A percentile compares a stretch with the other conserved stretches of the same genome.
phyloP scores from a whole-genome alignment of 1,140 invertebrate genomes.

The Drosophila chauvacae region DNA sequence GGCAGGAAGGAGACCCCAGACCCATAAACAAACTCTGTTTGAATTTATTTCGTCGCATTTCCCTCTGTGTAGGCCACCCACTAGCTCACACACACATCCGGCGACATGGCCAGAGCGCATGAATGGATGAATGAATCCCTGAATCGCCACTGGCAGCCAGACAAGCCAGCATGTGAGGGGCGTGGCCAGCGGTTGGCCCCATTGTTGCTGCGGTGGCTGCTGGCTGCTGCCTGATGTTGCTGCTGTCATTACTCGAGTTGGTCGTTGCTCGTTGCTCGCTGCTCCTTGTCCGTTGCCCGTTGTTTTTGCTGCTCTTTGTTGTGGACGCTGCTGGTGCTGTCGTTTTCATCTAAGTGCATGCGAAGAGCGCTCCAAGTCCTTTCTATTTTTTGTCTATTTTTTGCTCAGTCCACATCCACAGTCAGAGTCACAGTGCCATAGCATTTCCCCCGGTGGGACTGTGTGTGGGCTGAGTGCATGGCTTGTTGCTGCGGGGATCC shows the following conservation, averaged over 20 bases:
- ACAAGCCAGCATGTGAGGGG: constrained; percentile 60
- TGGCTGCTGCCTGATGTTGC: constrained; percentile 36
- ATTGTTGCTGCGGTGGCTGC: constrained; percentile 63
- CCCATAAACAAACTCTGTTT: background rate
- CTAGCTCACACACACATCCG: constrained; percentile 33
- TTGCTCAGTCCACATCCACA: constrained; percentile 11
- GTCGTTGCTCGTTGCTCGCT: constrained; percentile 16
- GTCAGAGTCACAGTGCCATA: background rate
- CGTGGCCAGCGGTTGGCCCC: constrained; percentile 65
- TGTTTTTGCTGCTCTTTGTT: constrained; percentile 51
- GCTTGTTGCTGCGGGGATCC: constrained; percentile 64
- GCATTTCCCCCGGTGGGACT: constrained; percentile 7
- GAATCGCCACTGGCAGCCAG: constrained; percentile 69
- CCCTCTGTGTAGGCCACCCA: constrained; percentile 33
- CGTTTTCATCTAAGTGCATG: constrained; percentile 81
- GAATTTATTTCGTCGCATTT: constrained; percentile 7
- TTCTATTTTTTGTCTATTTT: constrained; percentile 36
- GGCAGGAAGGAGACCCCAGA: background rate
- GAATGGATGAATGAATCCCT: constrained; percentile 75
- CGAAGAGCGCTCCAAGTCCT: constrained; percentile 75
- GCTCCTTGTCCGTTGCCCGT: constrained; percentile 9
- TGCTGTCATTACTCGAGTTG: constrained; percentile 73
- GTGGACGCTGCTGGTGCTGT: constrained; percentile 53
- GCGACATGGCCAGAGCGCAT: constrained; percentile 63
- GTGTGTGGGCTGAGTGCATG: constrained; percentile 51